phyloP scores from a whole-genome alignment of 2,113 vertebrate genomes.

The Bettongia penicillata region DNA sequence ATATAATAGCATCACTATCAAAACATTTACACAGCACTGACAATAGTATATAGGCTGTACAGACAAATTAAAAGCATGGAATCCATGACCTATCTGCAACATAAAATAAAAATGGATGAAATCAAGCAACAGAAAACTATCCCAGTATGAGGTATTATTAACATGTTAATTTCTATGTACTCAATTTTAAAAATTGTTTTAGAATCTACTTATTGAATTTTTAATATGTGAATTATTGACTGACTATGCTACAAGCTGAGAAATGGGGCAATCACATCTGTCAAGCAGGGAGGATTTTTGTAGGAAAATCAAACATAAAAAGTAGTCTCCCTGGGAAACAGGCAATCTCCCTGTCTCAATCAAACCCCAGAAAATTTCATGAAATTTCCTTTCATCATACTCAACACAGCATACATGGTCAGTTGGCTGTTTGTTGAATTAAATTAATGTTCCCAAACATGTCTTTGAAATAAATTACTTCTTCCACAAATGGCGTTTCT shows the following conservation, averaged over 20 bases:
- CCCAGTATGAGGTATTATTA: constrained; percentile 65
- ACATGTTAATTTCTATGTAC: constrained; percentile 73
- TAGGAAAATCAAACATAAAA: constrained; percentile 37
- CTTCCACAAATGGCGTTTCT: not conserved
- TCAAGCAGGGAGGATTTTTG: constrained; percentile 75
- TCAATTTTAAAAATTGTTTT: constrained; percentile 72
- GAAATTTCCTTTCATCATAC: not conserved
- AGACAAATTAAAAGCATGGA: constrained; percentile 67
- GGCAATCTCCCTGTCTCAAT: not conserved
- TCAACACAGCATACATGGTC: not conserved
- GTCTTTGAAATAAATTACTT: not conserved
- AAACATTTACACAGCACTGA: constrained; percentile 53
- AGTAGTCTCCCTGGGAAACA: not conserved
- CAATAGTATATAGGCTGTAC: constrained; percentile 28
- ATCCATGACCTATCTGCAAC: constrained; percentile 59
- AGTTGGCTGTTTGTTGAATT: not conserved
- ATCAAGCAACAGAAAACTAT: constrained; percentile 56
- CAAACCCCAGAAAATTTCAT: not conserved
- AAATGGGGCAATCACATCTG: constrained; percentile 75
- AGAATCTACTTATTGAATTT: constrained; percentile 84
- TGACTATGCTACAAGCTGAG: constrained; percentile 83
- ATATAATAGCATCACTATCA: constrained; percentile 41
- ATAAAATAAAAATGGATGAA: constrained; percentile 61
- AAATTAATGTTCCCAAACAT: not conserved
- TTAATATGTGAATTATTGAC: constrained; percentile 87